Evolutionary conservation across 2,888 invertebrate genomes (phyloP), one percentile per base, ranked within the genome.

Genomic region (Adineta ricciae): DNA sequence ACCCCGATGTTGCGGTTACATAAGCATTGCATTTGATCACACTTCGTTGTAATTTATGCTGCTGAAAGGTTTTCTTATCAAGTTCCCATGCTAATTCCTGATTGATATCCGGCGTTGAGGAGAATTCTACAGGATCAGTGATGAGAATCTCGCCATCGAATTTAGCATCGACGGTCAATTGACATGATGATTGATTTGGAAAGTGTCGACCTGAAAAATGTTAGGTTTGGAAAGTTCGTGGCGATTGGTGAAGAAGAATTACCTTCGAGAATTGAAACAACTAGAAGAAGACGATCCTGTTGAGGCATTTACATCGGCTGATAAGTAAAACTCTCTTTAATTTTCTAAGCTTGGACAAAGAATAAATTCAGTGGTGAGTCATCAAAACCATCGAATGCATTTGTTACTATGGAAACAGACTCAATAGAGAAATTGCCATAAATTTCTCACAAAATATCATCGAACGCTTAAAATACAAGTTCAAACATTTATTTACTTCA

Each of bases 81-180:
- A 91, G 87, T 86, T 91, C 91, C 91, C 91, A 91, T 8, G 91
- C 91, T 84, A 91, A 87, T 87, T 91, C 91, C 86, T 91, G 91
- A 24, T 90, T 90, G 86, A 91, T 89, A 86, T 90, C 89, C 41
- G 91, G 90, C 27, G 84, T 87, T 85, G 90, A 89, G 9, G 88
- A 87, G 87, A 91, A 91, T 46, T 89, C 88, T 7, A 91, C 89
- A 36, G 90, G 90, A 87, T 91, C 91, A 38, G 91, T 90, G 1
- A 89, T 87, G 85, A 91, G 88, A 19, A 90, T 87, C 87, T 91
- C 91, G 8, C 91, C 91, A 88, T 91, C 91, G 88, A 91, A 91
- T 84, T 89, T 89, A 8, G 91, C 91, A 87, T 91, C 91, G 32
- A 89, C 89, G 54, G 91, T 87, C n/a, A 91, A 86, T 84, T 89